phyloP scores from a whole-genome alignment of 1,140 invertebrate genomes.

The Myzus persicae region DNA sequence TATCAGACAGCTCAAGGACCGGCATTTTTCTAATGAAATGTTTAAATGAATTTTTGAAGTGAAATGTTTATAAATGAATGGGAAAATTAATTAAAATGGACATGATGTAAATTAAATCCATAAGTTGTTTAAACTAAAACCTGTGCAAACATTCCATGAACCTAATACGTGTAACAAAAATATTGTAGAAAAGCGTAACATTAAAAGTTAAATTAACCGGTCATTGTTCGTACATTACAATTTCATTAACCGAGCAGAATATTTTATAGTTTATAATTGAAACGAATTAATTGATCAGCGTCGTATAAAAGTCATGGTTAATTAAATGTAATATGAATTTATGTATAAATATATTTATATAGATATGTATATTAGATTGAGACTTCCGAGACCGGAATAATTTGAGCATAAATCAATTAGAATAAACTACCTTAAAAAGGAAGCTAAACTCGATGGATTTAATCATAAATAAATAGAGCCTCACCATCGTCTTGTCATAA shows the following conservation, averaged over 20 bases:
- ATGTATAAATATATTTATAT: background rate
- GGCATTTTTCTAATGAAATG: background rate
- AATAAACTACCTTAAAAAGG: background rate
- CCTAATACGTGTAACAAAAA: background rate
- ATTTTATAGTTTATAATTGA: background rate
- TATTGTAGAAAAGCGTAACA: background rate
- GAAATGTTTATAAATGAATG: background rate
- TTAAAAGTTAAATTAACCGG: conserved; percentile 4
- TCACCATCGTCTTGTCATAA: background rate
- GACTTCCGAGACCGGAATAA: background rate
- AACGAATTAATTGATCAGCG: background rate
- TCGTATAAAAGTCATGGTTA: background rate
- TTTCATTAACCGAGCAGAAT: background rate
- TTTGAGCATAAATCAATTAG: conserved; percentile 6
- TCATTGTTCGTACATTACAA: background rate
- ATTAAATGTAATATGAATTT: background rate
- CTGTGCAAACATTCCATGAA: background rate
- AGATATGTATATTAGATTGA: background rate
- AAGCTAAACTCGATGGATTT: background rate
- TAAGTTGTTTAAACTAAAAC: background rate
- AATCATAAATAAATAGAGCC: background rate
- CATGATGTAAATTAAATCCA: background rate
- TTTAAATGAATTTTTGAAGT: background rate
- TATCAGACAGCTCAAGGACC: background rate
- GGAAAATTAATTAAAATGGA: background rate